These are phyloP conservation scores for Amiota mariae DNA, from an alignment of 2,888 invertebrate species.

Conservation along the genomic window DNA sequence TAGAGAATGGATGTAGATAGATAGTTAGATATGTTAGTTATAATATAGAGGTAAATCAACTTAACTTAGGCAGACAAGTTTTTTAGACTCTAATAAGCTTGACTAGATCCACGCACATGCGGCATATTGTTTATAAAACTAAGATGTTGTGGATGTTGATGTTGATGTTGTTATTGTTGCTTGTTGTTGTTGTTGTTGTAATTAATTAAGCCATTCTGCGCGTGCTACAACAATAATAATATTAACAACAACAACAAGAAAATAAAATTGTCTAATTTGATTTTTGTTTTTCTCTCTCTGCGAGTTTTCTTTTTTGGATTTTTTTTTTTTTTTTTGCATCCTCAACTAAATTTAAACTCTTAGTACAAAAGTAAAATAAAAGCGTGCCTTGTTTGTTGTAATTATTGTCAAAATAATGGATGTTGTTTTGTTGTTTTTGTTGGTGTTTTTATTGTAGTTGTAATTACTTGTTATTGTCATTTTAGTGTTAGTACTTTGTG, in stretches of 20 bases:
- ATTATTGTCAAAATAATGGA: conserved; percentile 24
- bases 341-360: neutral
- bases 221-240: conserved; percentile 12
- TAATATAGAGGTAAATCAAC: too few relatives aligned
- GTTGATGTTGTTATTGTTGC: conserved; percentile 50
- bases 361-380: conserved; percentile 25
- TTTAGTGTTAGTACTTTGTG: too few relatives aligned
- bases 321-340: conserved; percentile 37
- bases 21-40: too few relatives aligned
- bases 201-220: conserved; percentile 62
- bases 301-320: conserved; percentile 3
- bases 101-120: too few relatives aligned
- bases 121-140: too few relatives aligned
- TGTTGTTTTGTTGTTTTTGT: neutral
- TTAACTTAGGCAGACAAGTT: too few relatives aligned
- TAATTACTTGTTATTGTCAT: conserved; percentile 12
- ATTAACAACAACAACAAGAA: conserved; percentile 52
- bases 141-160: conserved; percentile 11
- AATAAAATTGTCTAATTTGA: conserved; percentile 66
- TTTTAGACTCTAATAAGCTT: too few relatives aligned
- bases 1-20: too few relatives aligned
- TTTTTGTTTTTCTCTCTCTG: conserved; percentile 46
- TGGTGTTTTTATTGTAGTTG: neutral
- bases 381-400: conserved; percentile 23
- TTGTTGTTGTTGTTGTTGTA: conserved; percentile 47